Percentiles rank a stretch among this genome's conserved stretches.
These are phyloP conservation scores for Halocaridina rubra DNA, from an alignment of 2,888 invertebrate genomes.

Conservation along the genomic window DNA sequence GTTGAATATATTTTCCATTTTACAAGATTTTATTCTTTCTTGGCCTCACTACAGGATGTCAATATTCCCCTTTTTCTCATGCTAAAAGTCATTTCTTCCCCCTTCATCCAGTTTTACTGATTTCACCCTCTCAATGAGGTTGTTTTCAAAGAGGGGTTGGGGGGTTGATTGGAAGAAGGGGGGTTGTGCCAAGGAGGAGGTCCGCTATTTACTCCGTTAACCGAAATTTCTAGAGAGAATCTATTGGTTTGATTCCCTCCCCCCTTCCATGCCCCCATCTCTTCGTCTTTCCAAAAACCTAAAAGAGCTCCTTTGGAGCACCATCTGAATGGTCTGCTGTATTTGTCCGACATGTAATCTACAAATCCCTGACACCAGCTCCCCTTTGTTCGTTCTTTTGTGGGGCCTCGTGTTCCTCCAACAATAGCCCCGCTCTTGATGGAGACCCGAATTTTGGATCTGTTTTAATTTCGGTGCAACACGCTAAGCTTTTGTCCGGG, in stretches of 20 bases:
- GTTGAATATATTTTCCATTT: too few species aligned
- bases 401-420: slow-evolving; percentile 53
- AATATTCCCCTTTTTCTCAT: neutral
- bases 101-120: neutral
- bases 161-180: neutral
- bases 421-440: slow-evolving; percentile 51
- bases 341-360: slow-evolving; percentile 62
- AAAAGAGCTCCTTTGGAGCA: slow-evolving; percentile 1
- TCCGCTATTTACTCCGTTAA: neutral
- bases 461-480: slow-evolving; percentile 64
- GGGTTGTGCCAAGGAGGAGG: neutral
- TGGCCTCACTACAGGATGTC: neutral
- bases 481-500: slow-evolving; percentile 62
- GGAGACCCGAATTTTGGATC: slow-evolving; percentile 61
- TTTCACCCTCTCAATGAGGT: neutral
- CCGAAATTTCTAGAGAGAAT: neutral
- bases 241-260: neutral
- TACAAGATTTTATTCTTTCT: too few species aligned
- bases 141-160: neutral
- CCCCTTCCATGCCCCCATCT: too few species aligned
- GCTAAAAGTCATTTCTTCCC: neutral
- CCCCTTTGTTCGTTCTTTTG: slow-evolving; percentile 60
- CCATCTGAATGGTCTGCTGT: slow-evolving; percentile 36
- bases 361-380: slow-evolving; percentile 62
- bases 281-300: slow-evolving; percentile 8